Base-by-base conservation (phyloP, 1,140 invertebrate species). In the Thalassaphorura encarpata region DNA sequence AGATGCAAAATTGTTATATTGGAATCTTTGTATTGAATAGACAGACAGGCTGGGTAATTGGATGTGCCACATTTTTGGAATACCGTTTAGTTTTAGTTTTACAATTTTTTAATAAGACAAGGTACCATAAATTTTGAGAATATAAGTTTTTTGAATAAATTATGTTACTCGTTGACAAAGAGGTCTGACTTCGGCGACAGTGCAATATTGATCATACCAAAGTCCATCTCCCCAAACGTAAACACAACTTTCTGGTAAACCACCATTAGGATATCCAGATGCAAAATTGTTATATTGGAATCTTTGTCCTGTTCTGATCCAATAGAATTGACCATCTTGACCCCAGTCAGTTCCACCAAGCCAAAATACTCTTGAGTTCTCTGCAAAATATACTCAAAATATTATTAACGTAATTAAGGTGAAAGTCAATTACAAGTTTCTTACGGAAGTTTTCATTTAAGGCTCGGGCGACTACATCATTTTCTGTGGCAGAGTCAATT, bases 301-400 rank as follows among this genome's bases (percentile, higher is more conserved):
- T 28, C 28, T 31, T n/a, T 45, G 24, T 19, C 52, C 52, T 1
- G 52, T 54, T 36, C 52, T 29, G 2, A 54, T 43, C 52, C 52
- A 54, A 24, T 54, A 54, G 52, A 54, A 54, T 36, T 31, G 16
- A 6, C 52, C 52, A 21, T 54, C 52, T 16, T 54, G 52, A 16
- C 52, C 52, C 52, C 52, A 54, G 27, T 54, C 52, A 26, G 42
- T 45, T 15, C 27, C 52, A 2, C 52, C 52, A 6, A 54, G 42
- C 52, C 52, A 54, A 27, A 54, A 54, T 2, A 54, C 52, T 13
- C 41, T 24, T 8, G 52, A 54, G 2, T 40, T 23, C 16, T 27
- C 52, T 54, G 19, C 21, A 45, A n/a, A 54, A 11, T n/a, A n/a
- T n/a, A n/a, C n/a, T n/a, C n/a, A n/a, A n/a, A n/a, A n/a, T n/a